A percentile compares a stretch with the other conserved stretches of the same genome.
Evolutionary conservation across 1,140 invertebrate genomes (phyloP).

Genomic region (Teleogryllus occipitalis): DNA sequence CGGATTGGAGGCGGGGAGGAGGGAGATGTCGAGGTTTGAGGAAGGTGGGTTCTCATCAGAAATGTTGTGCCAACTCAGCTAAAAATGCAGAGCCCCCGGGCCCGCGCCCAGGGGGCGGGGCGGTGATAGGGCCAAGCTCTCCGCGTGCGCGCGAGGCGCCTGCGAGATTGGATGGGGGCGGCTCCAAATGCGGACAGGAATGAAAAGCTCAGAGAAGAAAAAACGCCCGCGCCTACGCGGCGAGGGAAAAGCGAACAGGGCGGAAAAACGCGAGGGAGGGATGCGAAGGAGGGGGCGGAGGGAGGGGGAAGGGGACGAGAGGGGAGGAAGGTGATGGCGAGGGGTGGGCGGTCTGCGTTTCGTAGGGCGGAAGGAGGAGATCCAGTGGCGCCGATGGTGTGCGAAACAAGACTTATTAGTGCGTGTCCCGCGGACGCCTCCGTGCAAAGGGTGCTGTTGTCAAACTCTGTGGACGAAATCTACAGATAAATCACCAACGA

Average conservation of each 20-base stretch:
- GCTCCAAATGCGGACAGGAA: background rate
- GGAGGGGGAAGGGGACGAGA: too few species aligned
- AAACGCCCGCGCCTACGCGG: background rate
- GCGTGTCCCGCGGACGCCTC: too few species aligned
- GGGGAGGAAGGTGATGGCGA: too few species aligned
- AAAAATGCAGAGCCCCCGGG: background rate
- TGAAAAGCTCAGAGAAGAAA: background rate
- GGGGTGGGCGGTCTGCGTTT: too few species aligned
- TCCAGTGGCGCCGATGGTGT: background rate
- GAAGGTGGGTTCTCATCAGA: background rate
- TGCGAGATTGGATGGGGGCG: background rate
- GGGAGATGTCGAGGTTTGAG: background rate
- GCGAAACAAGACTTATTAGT: constrained; percentile 1
- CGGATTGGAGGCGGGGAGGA: too few species aligned
- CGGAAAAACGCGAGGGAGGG: too few species aligned
- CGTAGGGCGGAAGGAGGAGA: too few species aligned
- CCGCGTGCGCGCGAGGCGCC: background rate
- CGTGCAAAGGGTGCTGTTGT: too few species aligned
- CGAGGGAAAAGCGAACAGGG: background rate
- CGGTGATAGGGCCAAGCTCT: background rate
- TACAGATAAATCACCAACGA: too few species aligned
- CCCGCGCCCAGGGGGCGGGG: background rate
- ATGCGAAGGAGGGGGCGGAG: too few species aligned
- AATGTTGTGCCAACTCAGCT: background rate
- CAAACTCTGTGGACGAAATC: too few species aligned